Evolutionary conservation across 1,140 invertebrate species (phyloP).

Genomic region (Pachyrhynchus sulphureomaculatus): DNA sequence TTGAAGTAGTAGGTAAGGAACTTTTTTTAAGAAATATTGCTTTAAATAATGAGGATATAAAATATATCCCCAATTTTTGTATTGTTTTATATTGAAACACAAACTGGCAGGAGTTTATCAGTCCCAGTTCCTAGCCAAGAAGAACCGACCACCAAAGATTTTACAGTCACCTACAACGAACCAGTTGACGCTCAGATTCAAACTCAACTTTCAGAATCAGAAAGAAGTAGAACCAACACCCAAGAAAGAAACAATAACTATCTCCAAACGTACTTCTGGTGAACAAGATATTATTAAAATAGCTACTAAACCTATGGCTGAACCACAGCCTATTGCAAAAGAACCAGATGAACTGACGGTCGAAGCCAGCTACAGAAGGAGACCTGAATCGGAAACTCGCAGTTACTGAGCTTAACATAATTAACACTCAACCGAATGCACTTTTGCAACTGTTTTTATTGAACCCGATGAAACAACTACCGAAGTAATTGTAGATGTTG

Average conservation of each 20-base stretch:
- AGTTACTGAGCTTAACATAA: conserved; percentile 64
- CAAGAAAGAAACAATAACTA: conserved; percentile 68
- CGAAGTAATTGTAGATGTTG: conserved; percentile 75
- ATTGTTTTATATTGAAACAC: conserved; percentile 59
- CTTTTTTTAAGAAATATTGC: too few species aligned
- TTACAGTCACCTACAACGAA: conserved; percentile 54
- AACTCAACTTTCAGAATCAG: conserved; percentile 56
- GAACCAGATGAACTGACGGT: conserved; percentile 65
- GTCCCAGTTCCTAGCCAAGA: conserved; percentile 37
- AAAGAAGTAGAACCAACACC: conserved; percentile 46
- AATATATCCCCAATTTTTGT: too few species aligned
- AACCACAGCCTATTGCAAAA: conserved; percentile 52
- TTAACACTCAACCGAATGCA: conserved; percentile 64
- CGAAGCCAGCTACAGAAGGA: conserved; percentile 70
- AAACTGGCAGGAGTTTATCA: conserved; percentile 59
- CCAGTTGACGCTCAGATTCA: conserved; percentile 61
- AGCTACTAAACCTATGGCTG: conserved; percentile 62
- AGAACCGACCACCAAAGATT: conserved; percentile 48
- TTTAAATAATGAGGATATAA: too few species aligned
- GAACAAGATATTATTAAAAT: conserved; percentile 78
- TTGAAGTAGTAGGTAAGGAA: too few species aligned
- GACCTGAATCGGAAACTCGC: conserved; percentile 50
- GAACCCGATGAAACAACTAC: conserved; percentile 77
- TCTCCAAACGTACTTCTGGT: conserved; percentile 65
- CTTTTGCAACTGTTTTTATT: conserved; percentile 74